Evolutionary conservation across 2,888 invertebrate genomes (phyloP).

Genomic region (Eupithecia pulchellata): DNA sequence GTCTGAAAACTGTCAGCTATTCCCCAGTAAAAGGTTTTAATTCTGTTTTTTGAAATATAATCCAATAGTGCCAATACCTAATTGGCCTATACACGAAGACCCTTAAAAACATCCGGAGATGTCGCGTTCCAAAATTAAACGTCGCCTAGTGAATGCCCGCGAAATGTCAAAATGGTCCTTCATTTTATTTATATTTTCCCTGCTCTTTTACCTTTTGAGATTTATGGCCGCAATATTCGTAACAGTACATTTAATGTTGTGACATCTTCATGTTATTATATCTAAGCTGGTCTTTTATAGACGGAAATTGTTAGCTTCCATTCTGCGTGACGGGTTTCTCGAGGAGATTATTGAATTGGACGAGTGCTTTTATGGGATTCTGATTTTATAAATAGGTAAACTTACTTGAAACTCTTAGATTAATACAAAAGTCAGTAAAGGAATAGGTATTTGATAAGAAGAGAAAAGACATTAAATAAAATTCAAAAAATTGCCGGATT

Average conservation of each 20-base stretch:
- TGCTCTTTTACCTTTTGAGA: slow-evolving; percentile 60
- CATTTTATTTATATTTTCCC: slow-evolving; percentile 68
- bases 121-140: slow-evolving; percentile 1
- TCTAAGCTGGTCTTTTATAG: slow-evolving; percentile 44
- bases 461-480: no score
- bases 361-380: background rate
- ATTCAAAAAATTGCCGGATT: no score
- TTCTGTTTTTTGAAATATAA: background rate
- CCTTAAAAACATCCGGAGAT: background rate
- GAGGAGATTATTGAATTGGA: slow-evolving; percentile 39
- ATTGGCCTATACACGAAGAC: background rate
- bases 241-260: slow-evolving; percentile 58
- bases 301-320: slow-evolving; percentile 43
- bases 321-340: slow-evolving; percentile 19
- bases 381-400: background rate
- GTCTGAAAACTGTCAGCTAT: background rate
- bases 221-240: slow-evolving; percentile 73
- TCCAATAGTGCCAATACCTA: background rate
- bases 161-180: slow-evolving; percentile 68
- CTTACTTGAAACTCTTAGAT: background rate
- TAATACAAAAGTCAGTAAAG: background rate
- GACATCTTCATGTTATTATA: slow-evolving; percentile 53
- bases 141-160: slow-evolving; percentile 36
- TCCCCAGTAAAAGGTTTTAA: background rate
- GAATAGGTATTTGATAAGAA: background rate